Percentiles rank a stretch among this genome's conserved stretches.
Evolutionary conservation across 2,888 invertebrate genomes (phyloP).

Genomic region (Agrochola lota): DNA sequence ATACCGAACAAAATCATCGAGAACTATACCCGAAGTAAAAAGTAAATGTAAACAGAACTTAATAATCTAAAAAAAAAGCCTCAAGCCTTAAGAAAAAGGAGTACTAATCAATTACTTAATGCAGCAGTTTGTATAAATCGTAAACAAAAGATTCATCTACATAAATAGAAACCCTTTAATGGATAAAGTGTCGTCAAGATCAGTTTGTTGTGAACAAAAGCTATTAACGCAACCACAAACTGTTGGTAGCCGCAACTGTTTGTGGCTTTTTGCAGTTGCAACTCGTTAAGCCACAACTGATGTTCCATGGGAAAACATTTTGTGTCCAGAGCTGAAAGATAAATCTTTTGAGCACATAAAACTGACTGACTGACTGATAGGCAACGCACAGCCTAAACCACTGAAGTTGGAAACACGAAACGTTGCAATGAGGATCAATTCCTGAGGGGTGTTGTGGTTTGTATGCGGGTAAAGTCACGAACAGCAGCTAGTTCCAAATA

Average conservation of each 20-base stretch:
- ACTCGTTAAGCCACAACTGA: slow-evolving; percentile 60
- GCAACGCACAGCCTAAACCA: slow-evolving; percentile 18
- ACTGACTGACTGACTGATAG: slow-evolving; percentile 31
- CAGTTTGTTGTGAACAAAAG: slow-evolving; percentile 61
- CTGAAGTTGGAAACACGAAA: slow-evolving; percentile 5
- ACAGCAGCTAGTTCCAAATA: neutral
- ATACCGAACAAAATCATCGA: too few relatives aligned
- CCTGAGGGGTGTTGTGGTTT: neutral
- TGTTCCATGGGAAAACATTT: slow-evolving; percentile 42
- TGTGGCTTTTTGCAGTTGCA: slow-evolving; percentile 57
- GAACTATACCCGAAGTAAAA: too few relatives aligned
- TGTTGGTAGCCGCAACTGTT: slow-evolving; percentile 46
- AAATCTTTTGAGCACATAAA: slow-evolving; percentile 44
- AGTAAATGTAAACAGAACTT: too few relatives aligned
- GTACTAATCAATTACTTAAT: too few relatives aligned
- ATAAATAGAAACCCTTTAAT: slow-evolving; percentile 17
- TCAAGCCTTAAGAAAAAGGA: neutral
- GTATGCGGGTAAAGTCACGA: slow-evolving; percentile 1
- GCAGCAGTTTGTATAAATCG: neutral
- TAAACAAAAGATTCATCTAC: slow-evolving; percentile 37
- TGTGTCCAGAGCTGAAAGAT: slow-evolving; percentile 30
- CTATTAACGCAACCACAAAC: slow-evolving; percentile 52
- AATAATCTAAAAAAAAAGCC: too few relatives aligned
- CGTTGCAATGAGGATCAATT: slow-evolving; percentile 22
- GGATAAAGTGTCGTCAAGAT: slow-evolving; percentile 51